Percentiles rank a stretch among this genome's conserved stretches.
These are phyloP conservation scores for Parapristionchus giblindavisi DNA, from an alignment of 2,888 invertebrate species.

Conservation along the genomic window DNA sequence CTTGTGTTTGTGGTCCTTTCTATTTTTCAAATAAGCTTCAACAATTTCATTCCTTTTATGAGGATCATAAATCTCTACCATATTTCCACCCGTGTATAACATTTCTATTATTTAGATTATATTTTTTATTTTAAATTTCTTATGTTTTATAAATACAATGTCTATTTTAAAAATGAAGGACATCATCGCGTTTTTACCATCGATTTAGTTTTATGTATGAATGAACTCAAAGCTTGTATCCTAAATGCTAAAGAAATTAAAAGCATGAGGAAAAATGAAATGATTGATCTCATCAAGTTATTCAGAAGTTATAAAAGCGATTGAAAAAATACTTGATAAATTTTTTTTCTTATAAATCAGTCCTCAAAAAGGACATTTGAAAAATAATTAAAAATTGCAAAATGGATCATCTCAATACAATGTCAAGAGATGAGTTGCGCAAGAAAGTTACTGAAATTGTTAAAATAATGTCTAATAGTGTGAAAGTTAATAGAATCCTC, in stretches of 20 bases:
- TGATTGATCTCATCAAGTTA: too few relatives aligned
- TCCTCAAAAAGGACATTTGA: constrained; percentile 40
- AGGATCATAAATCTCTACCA: constrained; percentile 49
- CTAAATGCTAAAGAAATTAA: background rate
- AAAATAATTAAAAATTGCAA: constrained; percentile 43
- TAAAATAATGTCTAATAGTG: constrained; percentile 27
- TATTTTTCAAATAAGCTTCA: constrained; percentile 43
- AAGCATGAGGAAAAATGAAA: background rate
- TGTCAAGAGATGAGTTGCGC: constrained; percentile 46
- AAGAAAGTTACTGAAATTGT: constrained; percentile 41
- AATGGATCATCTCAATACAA: constrained; percentile 41
- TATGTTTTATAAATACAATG: background rate
- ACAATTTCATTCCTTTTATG: constrained; percentile 49
- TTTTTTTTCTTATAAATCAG: constrained; percentile 42
- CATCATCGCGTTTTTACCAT: background rate
- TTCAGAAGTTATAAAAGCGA: too few relatives aligned
- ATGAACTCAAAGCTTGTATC: background rate
- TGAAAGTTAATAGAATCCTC: constrained; percentile 36
- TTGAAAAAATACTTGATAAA: constrained; percentile 29
- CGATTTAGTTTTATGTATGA: background rate
- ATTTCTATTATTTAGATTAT: constrained; percentile 34
- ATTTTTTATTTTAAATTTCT: constrained; percentile 37
- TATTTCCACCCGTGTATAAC: too few relatives aligned
- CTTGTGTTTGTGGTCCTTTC: constrained; percentile 49
- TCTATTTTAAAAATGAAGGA: background rate